Evolutionary conservation across 2,797 vertebrate genomes (phyloP), one percentile per base, ranked within the genome.

Genomic region (Emydoidea blandingii): DNA sequence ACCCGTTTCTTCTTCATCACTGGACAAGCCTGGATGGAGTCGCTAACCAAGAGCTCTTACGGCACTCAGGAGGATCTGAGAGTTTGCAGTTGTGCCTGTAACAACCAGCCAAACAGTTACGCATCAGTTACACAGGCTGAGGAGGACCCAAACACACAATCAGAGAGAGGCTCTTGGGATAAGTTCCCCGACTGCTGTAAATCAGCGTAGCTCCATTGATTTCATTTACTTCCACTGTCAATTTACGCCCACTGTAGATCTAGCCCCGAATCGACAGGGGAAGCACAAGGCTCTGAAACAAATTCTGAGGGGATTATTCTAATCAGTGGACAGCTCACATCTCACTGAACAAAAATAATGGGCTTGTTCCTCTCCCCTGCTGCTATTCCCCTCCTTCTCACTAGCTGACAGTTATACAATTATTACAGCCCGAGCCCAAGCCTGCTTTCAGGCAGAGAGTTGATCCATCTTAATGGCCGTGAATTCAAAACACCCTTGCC

Each of bases 361-460:
- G 4, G 65, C 54, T 62, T 8, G 7, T 53, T 95, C 37, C 49
- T 92, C 54, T 16, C 52, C 9, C 14, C n/a, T 56, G 54, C 52
- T 11, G 21, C 41, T 76, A 76, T 8, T 57, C 8, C 0, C 1
- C 23, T 15, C 31, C 4, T 27, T 4, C 1, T n/a, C 87, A 1
- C 0, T 1, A 93, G 31, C 15, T 65, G 62, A 65, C 14, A 2
- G 0, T 81, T 53, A 54, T 19, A 88, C 78, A 41, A 6, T 6
- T 6, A 0, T 34, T 47, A 1, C 65, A 80, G 12, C 8, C 53
- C n/a, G 16, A 19, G 41, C 41, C 41, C 41, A 41, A 53, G 54
- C 21, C 4, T 54, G 80, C 5, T 72, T 59, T 79, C 27, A 27
- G 49, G 44, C 4, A 54, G 78, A 2, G 12, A 31, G 31, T 0